Evolutionary conservation across 1,140 invertebrate genomes (phyloP).

Genomic region (Lethocerus indicus): DNA sequence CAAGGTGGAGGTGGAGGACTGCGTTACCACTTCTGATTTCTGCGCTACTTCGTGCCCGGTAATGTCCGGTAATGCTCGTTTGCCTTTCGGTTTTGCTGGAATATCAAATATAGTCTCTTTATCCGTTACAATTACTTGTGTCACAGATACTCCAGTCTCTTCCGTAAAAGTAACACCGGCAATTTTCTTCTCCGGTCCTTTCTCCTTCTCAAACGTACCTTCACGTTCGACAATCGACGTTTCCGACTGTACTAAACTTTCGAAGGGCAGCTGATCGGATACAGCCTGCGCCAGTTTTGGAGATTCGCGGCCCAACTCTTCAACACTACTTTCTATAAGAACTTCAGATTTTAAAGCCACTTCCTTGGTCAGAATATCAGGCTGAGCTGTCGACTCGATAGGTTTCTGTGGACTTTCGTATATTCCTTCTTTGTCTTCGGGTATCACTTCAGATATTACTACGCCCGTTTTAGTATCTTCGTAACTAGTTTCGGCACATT

Average conservation of each 20-base stretch:
- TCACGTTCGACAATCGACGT: constrained; percentile 17
- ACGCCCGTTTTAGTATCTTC: constrained; percentile 18
- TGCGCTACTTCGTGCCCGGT: constrained; percentile 12
- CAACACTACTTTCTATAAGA: constrained; percentile 8
- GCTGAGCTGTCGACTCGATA: constrained; percentile 17
- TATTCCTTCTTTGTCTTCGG: constrained; percentile 18
- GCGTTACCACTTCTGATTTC: constrained; percentile 21
- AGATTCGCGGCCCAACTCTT: constrained; percentile 7
- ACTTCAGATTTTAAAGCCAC: constrained; percentile 16
- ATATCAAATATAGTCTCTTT: constrained; percentile 15
- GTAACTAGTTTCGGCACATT: constrained; percentile 17
- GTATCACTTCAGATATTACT: constrained; percentile 19
- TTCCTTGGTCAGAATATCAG: constrained; percentile 23
- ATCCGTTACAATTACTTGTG: constrained; percentile 28
- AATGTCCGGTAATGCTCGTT: constrained; percentile 13
- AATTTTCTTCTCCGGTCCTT: constrained; percentile 21
- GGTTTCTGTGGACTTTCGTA: constrained; percentile 17
- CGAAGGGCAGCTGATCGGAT: constrained; percentile 14
- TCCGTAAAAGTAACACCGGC: constrained; percentile 26
- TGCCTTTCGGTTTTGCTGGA: constrained; percentile 10
- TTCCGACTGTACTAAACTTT: constrained; percentile 18
- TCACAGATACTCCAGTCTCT: constrained; percentile 27
- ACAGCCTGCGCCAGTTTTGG: constrained; percentile 11
- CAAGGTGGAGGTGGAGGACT: constrained; percentile 8
- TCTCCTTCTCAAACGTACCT: constrained; percentile 19